Evolutionary conservation across 2,888 invertebrate species (phyloP), one percentile per base, ranked within the genome.

Genomic region (Ochropacha duplaris): DNA sequence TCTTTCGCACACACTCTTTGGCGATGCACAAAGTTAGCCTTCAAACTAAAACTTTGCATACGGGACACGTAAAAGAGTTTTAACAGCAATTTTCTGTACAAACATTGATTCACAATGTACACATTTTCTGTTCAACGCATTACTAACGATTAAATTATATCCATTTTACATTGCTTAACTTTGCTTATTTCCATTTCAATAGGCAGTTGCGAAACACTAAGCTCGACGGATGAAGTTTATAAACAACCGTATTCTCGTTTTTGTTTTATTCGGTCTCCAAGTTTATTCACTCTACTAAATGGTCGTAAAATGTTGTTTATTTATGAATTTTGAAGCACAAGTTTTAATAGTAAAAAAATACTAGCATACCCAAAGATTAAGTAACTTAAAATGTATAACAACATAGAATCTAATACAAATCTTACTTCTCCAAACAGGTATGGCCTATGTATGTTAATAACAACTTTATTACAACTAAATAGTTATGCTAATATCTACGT

Each of bases 1-100:
- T 83, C 82, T 83, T 80, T 78, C 67, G 72, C 74, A 75, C 74
- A 74, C 78, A 74, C 69, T 76, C 76, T 77, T 81, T 65, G 68
- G 61, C 72, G 71, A 78, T 79, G 80, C 74, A 78, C 77, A 78
- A 86, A 88, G 78, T 87, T 84, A 62, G 62, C 61, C 52, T n/a
- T 54, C 58, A 65, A 68, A 66, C 69, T 65, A 62, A 57, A 81
- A 82, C 76, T 86, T 80, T 70, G 67, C 63, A 71, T 70, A 68
- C 63, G 67, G 44, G 70, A 69, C 72, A 71, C 69, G 68, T 64
- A 71, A 67, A 65, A 61, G 64, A 76, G 72, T 78, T 79, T 66
- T 61, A 69, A 71, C 69, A 69, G 74, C 68, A 76, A 76, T 79
- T 85, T 79, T 74, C 72, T 72, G 74, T 76, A 79, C 79, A 81